Evolutionary conservation across 2,113 vertebrate species (phyloP), one percentile per base, ranked within the genome.

Genomic region (Thryonomys swinderianus): DNA sequence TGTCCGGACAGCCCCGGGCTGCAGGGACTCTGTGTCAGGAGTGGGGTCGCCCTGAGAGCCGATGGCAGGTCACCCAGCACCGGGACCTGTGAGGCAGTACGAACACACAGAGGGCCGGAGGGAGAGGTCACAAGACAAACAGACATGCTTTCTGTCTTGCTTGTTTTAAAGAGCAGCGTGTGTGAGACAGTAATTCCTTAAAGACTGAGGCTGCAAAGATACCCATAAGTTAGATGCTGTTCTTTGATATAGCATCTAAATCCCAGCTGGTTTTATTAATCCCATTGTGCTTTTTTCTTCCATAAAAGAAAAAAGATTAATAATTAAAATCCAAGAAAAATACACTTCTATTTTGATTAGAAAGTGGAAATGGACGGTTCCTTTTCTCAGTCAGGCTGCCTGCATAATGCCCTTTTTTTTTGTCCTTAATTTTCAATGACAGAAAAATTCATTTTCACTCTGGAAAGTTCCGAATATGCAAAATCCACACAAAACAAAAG

Each of bases 11-110:
- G 37, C 18, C 10, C 0, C 9, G 2, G 66, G 21, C 37, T 8
- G 9, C 2, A 12, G 37, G 1, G n/a, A 62, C 42, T 62, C 21
- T 17, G 57, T 30, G 18, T 59, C 7, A 37, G 5, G 3, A 17
- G 11, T 14, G 69, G 7, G 21, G 27, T 59, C 2, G 13, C 23
- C 6, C 42, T 71, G 42, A 34, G 17, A 69, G 23, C 18, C 23
- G 18, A 40, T 17, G 13, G 20, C 1, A 11, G 13, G 5, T 2
- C 11, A 42, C 3, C 48, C 27, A 32, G 18, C 11, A 21, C 23
- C 25, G 59, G 0, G 0, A 3, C 25, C 3, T 8, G 0, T 0
- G 5, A 62, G 45, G 9, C 59, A 0, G 11, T 1, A 9, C 16
- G 5, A 51, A 64, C n/a, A 57, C 67, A n/a, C 67, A 34, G n/a